These are phyloP conservation scores for Orthosia gothica DNA, from an alignment of 2,888 invertebrate genomes.

Conservation along the genomic window DNA sequence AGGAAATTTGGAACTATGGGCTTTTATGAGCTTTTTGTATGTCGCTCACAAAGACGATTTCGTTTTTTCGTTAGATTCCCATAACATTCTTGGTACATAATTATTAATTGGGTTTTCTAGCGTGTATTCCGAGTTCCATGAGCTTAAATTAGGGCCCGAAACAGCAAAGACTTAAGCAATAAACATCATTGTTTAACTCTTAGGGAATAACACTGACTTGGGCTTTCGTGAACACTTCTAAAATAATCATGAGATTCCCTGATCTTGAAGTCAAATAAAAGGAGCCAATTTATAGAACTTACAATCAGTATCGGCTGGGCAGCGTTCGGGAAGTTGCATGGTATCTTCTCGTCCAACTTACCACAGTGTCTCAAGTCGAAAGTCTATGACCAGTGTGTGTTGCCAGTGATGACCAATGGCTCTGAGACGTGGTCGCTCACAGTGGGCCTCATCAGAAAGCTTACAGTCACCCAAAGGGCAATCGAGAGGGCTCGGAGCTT, in stretches of 20 bases:
- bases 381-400: too few relatives aligned
- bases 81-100: neutral
- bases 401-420: too few relatives aligned
- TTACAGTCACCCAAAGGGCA: too few relatives aligned
- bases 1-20: conserved; percentile 8
- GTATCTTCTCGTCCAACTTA: too few relatives aligned
- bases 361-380: too few relatives aligned
- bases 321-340: too few relatives aligned
- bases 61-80: neutral
- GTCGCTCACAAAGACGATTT: neutral
- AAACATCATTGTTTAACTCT: too few relatives aligned
- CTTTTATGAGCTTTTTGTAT: conserved; percentile 4
- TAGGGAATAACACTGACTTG: neutral
- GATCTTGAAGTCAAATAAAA: neutral
- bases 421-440: too few relatives aligned
- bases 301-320: too few relatives aligned
- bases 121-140: too few relatives aligned
- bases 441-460: too few relatives aligned
- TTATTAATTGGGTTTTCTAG: neutral
- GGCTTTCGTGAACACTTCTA: neutral
- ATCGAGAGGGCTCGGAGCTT: too few relatives aligned
- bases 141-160: neutral
- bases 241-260: neutral
- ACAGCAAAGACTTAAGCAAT: neutral
- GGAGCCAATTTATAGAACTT: neutral